Conservation (phyloP, 1,140 invertebrate genomes). For the Pectinophora gossypiella region DNA sequence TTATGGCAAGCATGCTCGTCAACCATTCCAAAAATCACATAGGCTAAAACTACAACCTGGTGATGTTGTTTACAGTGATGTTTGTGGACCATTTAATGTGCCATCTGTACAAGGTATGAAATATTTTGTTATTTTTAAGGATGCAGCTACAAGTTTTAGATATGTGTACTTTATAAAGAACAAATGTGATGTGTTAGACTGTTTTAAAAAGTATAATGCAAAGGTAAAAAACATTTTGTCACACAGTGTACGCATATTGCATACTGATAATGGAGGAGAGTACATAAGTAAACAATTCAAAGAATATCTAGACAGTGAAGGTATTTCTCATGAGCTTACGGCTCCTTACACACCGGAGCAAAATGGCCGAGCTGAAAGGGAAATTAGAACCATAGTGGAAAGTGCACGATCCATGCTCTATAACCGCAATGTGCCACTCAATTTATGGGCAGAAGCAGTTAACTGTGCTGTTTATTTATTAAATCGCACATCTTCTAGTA, state of each 20-base stretch:
- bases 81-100: background rate
- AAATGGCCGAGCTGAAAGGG: constrained; percentile 38
- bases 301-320: constrained; percentile 12
- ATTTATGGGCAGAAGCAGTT: constrained; percentile 15
- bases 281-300: constrained; percentile 35
- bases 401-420: constrained; percentile 7
- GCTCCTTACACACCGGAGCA: constrained; percentile 27
- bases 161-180: constrained; percentile 24
- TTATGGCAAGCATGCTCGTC: background rate
- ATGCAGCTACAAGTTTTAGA: background rate
- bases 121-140: background rate
- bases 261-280: constrained; percentile 53
- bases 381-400: background rate
- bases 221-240: constrained; percentile 35
- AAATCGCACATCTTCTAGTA: constrained; percentile 34
- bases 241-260: constrained; percentile 24
- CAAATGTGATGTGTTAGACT: constrained; percentile 48
- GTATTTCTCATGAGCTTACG: constrained; percentile 14
- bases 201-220: constrained; percentile 33
- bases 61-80: background rate
- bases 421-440: constrained; percentile 16
- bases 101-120: background rate
- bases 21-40: background rate
- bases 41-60: background rate
- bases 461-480: constrained; percentile 48